Percentiles rank a stretch among this genome's conserved stretches.
Conservation (phyloP, 2,113 vertebrate genomes). For the Phodopus roborovskii region DNA sequence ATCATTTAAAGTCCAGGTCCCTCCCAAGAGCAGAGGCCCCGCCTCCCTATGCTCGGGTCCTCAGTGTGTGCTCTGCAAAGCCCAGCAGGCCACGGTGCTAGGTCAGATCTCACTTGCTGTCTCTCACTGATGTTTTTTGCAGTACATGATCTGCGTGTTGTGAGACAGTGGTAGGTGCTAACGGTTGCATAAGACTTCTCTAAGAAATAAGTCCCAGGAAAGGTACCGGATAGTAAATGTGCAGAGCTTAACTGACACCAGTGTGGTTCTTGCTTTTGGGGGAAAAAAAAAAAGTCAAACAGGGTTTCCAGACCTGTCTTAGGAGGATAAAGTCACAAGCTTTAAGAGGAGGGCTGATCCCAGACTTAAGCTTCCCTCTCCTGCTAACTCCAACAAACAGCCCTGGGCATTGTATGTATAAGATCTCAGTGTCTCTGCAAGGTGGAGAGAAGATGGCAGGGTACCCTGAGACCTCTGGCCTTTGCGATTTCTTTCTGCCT, state of each 20-base stretch:
- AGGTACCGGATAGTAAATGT: not conserved
- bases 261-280: not conserved
- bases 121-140: not conserved
- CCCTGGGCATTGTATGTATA: too few species aligned
- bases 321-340: not conserved
- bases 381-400: not conserved
- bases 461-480: not conserved
- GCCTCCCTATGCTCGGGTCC: fast-evolving
- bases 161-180: not conserved
- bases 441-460: not conserved
- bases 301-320: not conserved
- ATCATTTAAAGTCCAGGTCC: not conserved
- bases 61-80: fast-evolving
- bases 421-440: not conserved
- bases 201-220: not conserved
- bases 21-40: not conserved
- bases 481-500: not conserved
- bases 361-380: not conserved
- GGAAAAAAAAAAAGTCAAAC: not conserved
- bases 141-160: not conserved
- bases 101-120: fast-evolving
- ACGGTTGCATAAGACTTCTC: not conserved
- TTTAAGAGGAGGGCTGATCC: not conserved
- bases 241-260: not conserved
- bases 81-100: fast-evolving